Percentiles rank a stretch among this genome's conserved stretches.
Evolutionary conservation across 2,797 vertebrate species (phyloP).

Genomic region (Pachyuromys duprasi): DNA sequence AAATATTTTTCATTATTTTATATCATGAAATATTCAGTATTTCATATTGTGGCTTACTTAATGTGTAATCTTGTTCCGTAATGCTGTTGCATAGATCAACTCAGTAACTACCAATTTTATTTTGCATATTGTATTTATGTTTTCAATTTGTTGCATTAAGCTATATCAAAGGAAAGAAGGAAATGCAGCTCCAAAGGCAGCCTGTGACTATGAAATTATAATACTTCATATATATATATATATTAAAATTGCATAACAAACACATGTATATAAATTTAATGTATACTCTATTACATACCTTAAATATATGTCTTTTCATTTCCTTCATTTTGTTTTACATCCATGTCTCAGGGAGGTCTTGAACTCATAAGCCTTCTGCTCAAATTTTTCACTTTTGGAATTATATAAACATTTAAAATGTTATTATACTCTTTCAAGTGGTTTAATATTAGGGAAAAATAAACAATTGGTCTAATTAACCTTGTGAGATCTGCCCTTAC

Average conservation of each 20-base stretch:
- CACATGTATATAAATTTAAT: not conserved
- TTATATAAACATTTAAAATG: not conserved
- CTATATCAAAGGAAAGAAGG: conserved; percentile 53
- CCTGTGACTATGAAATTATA: conserved; percentile 42
- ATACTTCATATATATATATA: conserved; percentile 25
- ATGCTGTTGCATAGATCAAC: conserved; percentile 27
- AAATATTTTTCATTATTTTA: not conserved
- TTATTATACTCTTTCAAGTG: not conserved
- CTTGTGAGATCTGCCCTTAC: not conserved
- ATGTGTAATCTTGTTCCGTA: not conserved
- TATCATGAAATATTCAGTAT: not conserved
- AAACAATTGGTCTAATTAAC: not conserved
- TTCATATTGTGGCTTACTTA: not conserved
- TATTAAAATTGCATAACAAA: not conserved
- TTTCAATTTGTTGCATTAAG: conserved; percentile 52
- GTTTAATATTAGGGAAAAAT: not conserved
- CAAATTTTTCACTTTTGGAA: not conserved
- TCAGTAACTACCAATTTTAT: conserved; percentile 41
- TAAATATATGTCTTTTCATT: not conserved
- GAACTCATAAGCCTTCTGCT: not conserved
- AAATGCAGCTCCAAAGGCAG: not conserved
- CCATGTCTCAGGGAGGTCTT: not conserved
- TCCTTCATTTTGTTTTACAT: not conserved
- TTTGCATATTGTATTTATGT: conserved; percentile 35
- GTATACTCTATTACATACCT: not conserved